Base-by-base conservation (phyloP, 1,140 invertebrate species). In the Chironomus striatipennis region DNA sequence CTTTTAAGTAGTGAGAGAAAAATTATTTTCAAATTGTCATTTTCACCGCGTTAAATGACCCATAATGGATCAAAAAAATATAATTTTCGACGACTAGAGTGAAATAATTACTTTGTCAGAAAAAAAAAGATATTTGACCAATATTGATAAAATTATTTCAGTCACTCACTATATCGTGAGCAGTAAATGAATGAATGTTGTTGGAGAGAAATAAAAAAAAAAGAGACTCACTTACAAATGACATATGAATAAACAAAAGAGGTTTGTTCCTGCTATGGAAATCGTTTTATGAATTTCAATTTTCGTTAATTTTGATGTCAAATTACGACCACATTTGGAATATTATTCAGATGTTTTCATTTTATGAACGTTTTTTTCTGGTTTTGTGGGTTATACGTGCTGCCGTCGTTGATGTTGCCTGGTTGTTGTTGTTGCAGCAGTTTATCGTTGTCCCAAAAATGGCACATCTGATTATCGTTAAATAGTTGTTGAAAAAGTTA, bases 271-370 rank as follows among this genome's bases (percentile, higher is more conserved):
- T 57, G 47, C 12, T 57, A 57, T 57, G 47, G 47, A n/a, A n/a
- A 57, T 57, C 65, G 20, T 70, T 18, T 70, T 70, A 70, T 70
- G 65, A 70, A 70, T 70, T 70, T 70, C 65, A 70, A 70, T 70
- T 70, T 70, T 70, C 65, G 20, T 70, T 70, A 20, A 70, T 70
- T 70, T 70, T 70, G 18, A 70, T 70, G 65, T 70, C 65, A 70
- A 70, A 70, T 70, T 70, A 70, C 20, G 65, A 21, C 65, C 65
- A 70, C 65, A 20, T 70, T 70, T 70, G 65, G 65, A 57, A 57
- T 57, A 57, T 15, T 57, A 47, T 47, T 47, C 43, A 57, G 47
- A 57, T 57, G 47, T 57, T 57, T 57, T 57, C 15, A 47, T 47
- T 57, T 57, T 57, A 57, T 57, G 47, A 57, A n/a, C 47, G 47